Evolutionary conservation across 2,113 vertebrate genomes (phyloP).

Genomic region (Forbesichthys papilliferus): DNA sequence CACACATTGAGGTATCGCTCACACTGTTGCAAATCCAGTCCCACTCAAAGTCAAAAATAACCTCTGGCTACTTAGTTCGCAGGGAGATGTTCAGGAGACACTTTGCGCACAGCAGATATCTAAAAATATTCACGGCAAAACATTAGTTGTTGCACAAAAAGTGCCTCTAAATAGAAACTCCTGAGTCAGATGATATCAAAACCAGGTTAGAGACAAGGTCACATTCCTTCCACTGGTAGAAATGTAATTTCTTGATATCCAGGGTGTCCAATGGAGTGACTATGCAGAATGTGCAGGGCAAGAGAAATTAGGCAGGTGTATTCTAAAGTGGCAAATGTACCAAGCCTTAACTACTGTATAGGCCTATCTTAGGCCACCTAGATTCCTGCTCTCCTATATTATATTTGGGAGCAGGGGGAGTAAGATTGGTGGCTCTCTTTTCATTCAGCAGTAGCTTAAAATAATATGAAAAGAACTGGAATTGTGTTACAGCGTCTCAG

Average conservation of each 20-base stretch:
- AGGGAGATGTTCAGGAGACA: slow-evolving; percentile 52
- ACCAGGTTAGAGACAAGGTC: slow-evolving; percentile 12
- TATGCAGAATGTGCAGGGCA: slow-evolving; percentile 29
- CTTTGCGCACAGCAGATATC: slow-evolving; percentile 44
- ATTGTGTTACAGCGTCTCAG: slow-evolving; percentile 34
- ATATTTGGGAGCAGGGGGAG: slow-evolving; percentile 28
- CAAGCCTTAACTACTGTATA: neutral
- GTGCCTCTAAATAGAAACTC: slow-evolving; percentile 3
- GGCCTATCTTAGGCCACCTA: slow-evolving; percentile 4
- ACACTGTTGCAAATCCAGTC: slow-evolving; percentile 24
- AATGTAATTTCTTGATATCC: slow-evolving; percentile 39
- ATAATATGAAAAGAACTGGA: slow-evolving; percentile 20
- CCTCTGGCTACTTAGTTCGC: slow-evolving; percentile 16
- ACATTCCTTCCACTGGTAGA: neutral
- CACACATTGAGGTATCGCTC: slow-evolving; percentile 8
- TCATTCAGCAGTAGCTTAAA: slow-evolving; percentile 4
- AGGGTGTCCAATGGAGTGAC: slow-evolving; percentile 11
- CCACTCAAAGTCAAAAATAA: slow-evolving; percentile 54
- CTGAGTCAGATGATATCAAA: slow-evolving; percentile 27
- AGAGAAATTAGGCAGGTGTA: slow-evolving; percentile 55
- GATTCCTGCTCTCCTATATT: slow-evolving; percentile 24
- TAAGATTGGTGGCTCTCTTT: no score
- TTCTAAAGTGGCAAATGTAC: slow-evolving; percentile 19
- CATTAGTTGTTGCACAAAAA: slow-evolving; percentile 2
- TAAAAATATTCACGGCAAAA: slow-evolving; percentile 36